phyloP scores from a whole-genome alignment of 1,140 invertebrate species.

The Drosophila mayri region DNA sequence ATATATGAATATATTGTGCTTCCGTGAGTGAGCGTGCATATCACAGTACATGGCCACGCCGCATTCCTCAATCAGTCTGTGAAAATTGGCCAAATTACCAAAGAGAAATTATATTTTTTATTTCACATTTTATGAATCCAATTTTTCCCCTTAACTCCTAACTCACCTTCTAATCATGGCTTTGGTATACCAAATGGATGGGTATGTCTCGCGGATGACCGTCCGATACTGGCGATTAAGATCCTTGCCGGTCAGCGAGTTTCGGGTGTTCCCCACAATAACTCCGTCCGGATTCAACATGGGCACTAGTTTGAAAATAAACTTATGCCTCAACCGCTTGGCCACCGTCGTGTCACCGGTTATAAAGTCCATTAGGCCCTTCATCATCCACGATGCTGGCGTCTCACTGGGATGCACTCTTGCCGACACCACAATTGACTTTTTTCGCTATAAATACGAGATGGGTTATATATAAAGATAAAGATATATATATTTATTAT shows the following conservation, averaged over 20 bases:
- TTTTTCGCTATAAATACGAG: conserved; percentile 87
- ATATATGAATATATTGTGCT: conserved; percentile 98
- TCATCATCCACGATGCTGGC: conserved; percentile 98
- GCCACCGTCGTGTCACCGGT: conserved; percentile 91
- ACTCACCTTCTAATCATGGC: conserved; percentile 91
- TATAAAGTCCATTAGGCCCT: conserved; percentile 96
- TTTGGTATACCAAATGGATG: conserved; percentile 97
- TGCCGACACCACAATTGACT: conserved; percentile 94
- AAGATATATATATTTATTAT: no score
- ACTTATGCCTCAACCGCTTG: conserved; percentile 94
- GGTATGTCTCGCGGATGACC: conserved; percentile 94
- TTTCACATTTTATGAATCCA: not conserved
- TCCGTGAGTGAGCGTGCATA: conserved; percentile 97
- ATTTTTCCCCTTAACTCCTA: no score
- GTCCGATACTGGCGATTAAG: conserved; percentile 95
- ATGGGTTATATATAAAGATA: not conserved
- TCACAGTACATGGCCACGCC: conserved; percentile 97
- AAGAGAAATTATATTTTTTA: not conserved
- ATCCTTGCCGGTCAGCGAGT: conserved; percentile 94
- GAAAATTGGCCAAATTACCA: no score
- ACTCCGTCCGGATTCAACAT: conserved; percentile 98
- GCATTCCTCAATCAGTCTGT: conserved; percentile 95
- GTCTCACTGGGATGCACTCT: conserved; percentile 98
- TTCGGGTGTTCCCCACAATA: conserved; percentile 96
- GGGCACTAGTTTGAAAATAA: conserved; percentile 98